Conservation (phyloP, 2,113 vertebrate species). For the Sorex fumeus region DNA sequence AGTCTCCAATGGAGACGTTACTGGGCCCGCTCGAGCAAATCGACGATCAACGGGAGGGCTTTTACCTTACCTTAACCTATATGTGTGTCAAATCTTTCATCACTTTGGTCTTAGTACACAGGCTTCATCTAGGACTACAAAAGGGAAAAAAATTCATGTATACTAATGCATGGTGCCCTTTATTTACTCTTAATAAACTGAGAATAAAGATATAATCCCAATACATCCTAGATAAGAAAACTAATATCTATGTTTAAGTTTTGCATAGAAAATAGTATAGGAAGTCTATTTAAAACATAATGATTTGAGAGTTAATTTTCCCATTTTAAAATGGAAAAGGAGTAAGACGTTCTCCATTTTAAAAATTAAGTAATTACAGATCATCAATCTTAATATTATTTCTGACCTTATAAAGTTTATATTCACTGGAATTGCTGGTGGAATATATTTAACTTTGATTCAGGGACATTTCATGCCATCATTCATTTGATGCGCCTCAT, state of each 20-base stretch:
- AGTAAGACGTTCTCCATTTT: not conserved
- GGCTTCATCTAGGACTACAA: not conserved
- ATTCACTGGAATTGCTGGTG: not conserved
- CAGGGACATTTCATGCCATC: not conserved
- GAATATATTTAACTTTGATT: conserved; percentile 46
- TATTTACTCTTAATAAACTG: not conserved
- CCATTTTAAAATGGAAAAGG: conserved; percentile 1
- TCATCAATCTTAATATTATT: conserved; percentile 18
- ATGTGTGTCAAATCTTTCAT: not conserved
- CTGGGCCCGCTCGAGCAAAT: too few species aligned
- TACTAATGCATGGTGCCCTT: not conserved
- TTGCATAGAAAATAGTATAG: not conserved
- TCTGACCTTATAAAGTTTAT: not conserved
- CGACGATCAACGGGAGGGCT: too few species aligned
- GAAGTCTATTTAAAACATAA: not conserved
- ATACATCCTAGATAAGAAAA: not conserved
- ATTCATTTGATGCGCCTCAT: not conserved
- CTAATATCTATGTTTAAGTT: not conserved
- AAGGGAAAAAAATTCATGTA: conserved; percentile 10
- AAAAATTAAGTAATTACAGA: conserved; percentile 11
- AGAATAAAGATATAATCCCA: not conserved
- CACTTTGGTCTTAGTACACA: not conserved
- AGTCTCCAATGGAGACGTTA: too few species aligned
- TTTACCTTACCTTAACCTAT: too few species aligned
- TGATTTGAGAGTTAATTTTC: not conserved